Evolutionary conservation across 1,140 invertebrate species (phyloP).

Genomic region (Cryptotermes secundus): DNA sequence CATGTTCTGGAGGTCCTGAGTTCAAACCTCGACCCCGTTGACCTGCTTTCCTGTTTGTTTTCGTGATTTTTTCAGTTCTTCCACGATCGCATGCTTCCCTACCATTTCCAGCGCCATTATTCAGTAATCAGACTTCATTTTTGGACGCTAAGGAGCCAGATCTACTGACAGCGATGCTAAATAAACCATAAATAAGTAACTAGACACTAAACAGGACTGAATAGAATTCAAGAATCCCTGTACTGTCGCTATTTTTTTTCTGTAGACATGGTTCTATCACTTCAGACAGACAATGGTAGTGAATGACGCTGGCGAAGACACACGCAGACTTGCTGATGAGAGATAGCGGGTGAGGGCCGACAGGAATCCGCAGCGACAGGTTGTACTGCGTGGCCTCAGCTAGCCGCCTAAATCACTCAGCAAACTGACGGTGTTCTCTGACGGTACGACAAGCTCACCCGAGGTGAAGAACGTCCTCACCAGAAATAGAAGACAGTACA

Average conservation of each 20-base stretch:
- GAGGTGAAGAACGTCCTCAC: background rate
- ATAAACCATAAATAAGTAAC: too few relatives aligned
- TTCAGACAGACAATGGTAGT: background rate
- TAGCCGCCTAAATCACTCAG: background rate
- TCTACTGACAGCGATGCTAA: too few relatives aligned
- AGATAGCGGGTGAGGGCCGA: background rate
- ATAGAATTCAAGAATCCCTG: conserved; percentile 3
- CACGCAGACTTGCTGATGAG: background rate
- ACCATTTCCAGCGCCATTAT: too few relatives aligned
- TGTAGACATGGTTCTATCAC: background rate
- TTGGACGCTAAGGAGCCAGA: too few relatives aligned
- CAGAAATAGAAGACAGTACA: background rate
- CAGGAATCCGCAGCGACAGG: background rate
- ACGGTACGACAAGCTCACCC: background rate
- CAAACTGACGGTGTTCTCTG: background rate
- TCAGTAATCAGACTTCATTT: too few relatives aligned
- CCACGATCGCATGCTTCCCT: too few relatives aligned
- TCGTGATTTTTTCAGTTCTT: too few relatives aligned
- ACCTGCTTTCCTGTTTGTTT: too few relatives aligned
- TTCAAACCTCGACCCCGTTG: too few relatives aligned
- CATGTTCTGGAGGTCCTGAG: too few relatives aligned
- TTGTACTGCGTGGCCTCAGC: background rate
- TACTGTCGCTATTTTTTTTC: background rate
- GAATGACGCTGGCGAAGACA: background rate
- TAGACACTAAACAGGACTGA: background rate